Evolutionary conservation across 2,888 invertebrate species (phyloP), one percentile per base, ranked within the genome.

Genomic region (Neoascia interrupta): DNA sequence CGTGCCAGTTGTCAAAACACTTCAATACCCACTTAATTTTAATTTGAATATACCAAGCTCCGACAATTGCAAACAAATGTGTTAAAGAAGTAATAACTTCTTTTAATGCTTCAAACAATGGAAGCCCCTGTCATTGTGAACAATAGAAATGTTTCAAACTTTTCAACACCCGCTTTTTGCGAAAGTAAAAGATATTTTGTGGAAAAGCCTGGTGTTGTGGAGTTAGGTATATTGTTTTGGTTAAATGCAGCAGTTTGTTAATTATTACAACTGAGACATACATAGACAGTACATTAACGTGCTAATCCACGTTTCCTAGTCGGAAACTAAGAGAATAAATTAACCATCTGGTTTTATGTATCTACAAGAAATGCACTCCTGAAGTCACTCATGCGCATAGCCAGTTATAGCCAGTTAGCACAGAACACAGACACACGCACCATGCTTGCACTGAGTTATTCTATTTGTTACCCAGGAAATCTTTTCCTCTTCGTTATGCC

Each of bases 1-100:
- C 58, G 58, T 69, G 69, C 58, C 69, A 51, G 43, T 51, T 68
- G 68, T 68, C 68, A 56, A 68, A 68, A 68, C 58, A 69, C 51
- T 51, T 23, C 2, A 41, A 28, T n/a, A 56, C 5, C 47, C 47
- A 39, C 47, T n/a, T 28, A 36, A 36, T n/a, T n/a, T n/a, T n/a
- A n/a, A n/a, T n/a, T n/a, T n/a, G n/a, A n/a, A n/a, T n/a, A n/a
- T n/a, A n/a, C n/a, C n/a, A n/a, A n/a, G n/a, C n/a, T n/a, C n/a
- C n/a, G n/a, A n/a, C n/a, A n/a, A n/a, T n/a, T n/a, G n/a, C n/a
- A n/a, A n/a, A n/a, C n/a, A n/a, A n/a, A n/a, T n/a, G n/a, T n/a
- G n/a, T n/a, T n/a, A n/a, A n/a, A n/a, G n/a, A n/a, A n/a, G n/a
- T n/a, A n/a, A n/a, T n/a, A n/a, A n/a, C n/a, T n/a, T n/a, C n/a